Conservation (phyloP, 23 tunicate genomes). For the Trididemnum nubilum region DNA sequence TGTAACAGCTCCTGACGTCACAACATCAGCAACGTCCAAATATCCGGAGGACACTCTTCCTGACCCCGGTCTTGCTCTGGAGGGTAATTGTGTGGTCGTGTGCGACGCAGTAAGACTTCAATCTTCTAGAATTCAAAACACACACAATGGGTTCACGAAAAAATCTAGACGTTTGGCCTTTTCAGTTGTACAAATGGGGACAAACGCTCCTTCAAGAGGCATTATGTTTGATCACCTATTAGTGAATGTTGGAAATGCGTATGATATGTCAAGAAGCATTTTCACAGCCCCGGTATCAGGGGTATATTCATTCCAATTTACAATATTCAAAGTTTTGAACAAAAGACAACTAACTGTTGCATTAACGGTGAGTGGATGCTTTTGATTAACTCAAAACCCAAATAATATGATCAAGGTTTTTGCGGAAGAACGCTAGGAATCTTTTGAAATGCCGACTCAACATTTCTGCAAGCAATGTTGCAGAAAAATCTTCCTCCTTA, state of each 20-base stretch:
- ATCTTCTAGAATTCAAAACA: not conserved
- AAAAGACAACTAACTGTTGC: slow-evolving; percentile 44
- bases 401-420: too few relatives aligned
- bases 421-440: too few relatives aligned
- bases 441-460: too few relatives aligned
- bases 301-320: slow-evolving; percentile 45
- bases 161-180: slow-evolving; percentile 30
- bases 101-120: slow-evolving; percentile 41
- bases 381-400: too few relatives aligned
- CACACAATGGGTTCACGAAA: not conserved
- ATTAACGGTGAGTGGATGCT: slow-evolving; percentile 44
- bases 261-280: slow-evolving; percentile 24
- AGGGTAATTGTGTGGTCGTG: slow-evolving; percentile 63
- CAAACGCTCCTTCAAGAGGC: not conserved
- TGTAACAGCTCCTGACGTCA: not conserved
- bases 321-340: slow-evolving; percentile 48
- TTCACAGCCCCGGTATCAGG: slow-evolving; percentile 47
- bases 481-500: too few relatives aligned
- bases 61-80: slow-evolving; percentile 33
- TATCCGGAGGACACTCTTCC: not conserved
- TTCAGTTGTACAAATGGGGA: not conserved
- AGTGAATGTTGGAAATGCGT: slow-evolving; percentile 49
- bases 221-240: slow-evolving; percentile 45
- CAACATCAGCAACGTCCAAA: not conserved
- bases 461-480: too few relatives aligned